Base-by-base conservation (phyloP, 2,797 vertebrate species). In the Lithobates sylvaticus region DNA sequence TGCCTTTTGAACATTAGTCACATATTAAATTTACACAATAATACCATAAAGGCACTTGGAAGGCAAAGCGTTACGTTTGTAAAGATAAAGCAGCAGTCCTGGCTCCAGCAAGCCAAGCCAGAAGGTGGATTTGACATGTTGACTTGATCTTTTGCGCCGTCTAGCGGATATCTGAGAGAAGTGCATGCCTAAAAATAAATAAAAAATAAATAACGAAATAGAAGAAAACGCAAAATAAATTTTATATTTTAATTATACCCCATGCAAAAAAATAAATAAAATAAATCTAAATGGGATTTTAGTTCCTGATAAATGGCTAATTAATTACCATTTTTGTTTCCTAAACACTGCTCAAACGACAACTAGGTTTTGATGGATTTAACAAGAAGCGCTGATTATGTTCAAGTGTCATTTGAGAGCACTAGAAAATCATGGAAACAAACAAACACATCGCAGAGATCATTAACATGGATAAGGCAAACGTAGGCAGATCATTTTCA, bases 81-180 rank as follows among this genome's bases (percentile, higher is more conserved):
- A 72, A 32, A 82, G 71, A 70, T 47, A 77, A 82, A 82, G 65
- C 77, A 72, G 70, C 65, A 44, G n/a, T 42, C 27, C 47, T 67
- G 47, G 15, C 74, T 50, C 13, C 16, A 54, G 9, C 47, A 76
- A 77, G 47, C 73, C 39, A 44, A 42, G 73, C 29, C 32, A 69
- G 86, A 85, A 88, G 87, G 26, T 54, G 39, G 72, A 88, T 81
- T 90, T 79, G 42, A 88, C 76, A 69, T 83, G 82, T 84, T 89
- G 93, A 96, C 94, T 97, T 96, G 95, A 96, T 94, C 96, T 95
- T 94, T 94, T 94, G 95, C 95, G 97, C 97, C 98, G 96, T 94
- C 98, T 99, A 95, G 97, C 95, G 98, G 97, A 90, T 88, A 84
- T 89, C 75, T 36, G 81, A 2, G 74, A 90, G 90, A 95, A 96